Base-by-base conservation (phyloP, 2,113 vertebrate species). In the Charadrius vociferus region DNA sequence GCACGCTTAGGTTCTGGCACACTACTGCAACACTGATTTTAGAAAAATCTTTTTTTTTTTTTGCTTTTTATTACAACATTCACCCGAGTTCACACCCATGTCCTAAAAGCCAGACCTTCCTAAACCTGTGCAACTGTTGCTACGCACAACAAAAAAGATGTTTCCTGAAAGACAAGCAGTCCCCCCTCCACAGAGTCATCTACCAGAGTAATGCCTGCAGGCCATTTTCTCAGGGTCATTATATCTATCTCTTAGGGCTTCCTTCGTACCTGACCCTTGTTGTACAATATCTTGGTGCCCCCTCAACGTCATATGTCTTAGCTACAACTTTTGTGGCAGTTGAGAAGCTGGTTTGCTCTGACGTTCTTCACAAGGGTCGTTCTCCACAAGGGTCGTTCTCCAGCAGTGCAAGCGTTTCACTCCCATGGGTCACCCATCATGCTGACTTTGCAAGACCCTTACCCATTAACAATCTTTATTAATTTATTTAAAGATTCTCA, bases 71-170 rank as follows among this genome's bases (percentile, higher is more conserved):
- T 52, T 68, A 36, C 10, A 39, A 47, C 22, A 41, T 18, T n/a
- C 18, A 71, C 23, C 16, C 10, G 52, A 63, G 27, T 55, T 81
- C 45, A 52, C 14, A 39, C 14, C 34, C 0, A 0, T 20, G 13
- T 56, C 34, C 58, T 53, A 61, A 72, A 79, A 53, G 56, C 10
- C 43, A 82, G 66, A 36, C 9, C 52, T 78, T 43, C 77, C 36
- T 45, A 84, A 88, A 41, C 63, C 68, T 1, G 0, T 67, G 52
- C 23, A 79, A 11, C 4, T 63, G 16, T 34, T 49, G 11, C 22
- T 61, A 36, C 1, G 27, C 12, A 29, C 9, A 72, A 30, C 11
- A 79, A 43, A 55, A 43, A 63, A 1, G 30, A 20, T 14, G 8
- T 61, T 93, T 80, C 58, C 43, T 65, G 34, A 49, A 61, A 61